Evolutionary conservation across 2,113 vertebrate genomes (phyloP).

Genomic region (Neogobius melanostomus): DNA sequence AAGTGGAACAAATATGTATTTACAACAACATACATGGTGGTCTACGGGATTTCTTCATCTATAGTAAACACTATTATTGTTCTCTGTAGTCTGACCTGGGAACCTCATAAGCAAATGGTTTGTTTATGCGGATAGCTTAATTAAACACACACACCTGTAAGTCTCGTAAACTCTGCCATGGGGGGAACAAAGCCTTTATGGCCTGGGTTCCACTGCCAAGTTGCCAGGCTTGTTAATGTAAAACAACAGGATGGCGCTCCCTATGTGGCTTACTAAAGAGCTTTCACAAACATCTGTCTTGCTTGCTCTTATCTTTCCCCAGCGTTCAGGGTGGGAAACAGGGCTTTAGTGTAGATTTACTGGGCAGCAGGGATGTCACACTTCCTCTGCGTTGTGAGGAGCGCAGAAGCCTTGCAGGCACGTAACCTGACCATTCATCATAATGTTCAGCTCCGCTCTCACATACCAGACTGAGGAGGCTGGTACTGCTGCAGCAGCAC

Average conservation of each 20-base stretch:
- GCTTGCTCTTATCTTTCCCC: constrained; percentile 43
- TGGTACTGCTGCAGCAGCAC: constrained; percentile 49
- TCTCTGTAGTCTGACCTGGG: constrained; percentile 14
- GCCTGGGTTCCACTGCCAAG: constrained; percentile 64
- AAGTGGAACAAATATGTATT: constrained; percentile 65
- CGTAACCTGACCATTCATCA: constrained; percentile 44
- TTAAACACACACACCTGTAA: constrained; percentile 58
- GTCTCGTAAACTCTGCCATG: constrained; percentile 51
- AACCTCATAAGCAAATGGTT: constrained; percentile 50
- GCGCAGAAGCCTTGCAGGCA: constrained; percentile 27
- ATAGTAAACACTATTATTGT: constrained; percentile 7
- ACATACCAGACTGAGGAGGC: constrained; percentile 27
- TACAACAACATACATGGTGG: constrained; percentile 56
- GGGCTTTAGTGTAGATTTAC: constrained; percentile 4
- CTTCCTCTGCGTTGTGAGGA: constrained; percentile 10
- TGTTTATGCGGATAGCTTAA: constrained; percentile 57
- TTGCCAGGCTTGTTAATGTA: constrained; percentile 65
- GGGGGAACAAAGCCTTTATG: constrained; percentile 42
- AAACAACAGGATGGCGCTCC: constrained; percentile 64
- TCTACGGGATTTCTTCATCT: constrained; percentile 21
- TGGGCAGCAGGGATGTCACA: constrained; percentile 5
- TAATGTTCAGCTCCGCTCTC: constrained; percentile 19
- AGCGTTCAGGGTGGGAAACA: constrained; percentile 50
- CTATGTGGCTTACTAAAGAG: constrained; percentile 55
- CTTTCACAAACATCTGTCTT: constrained; percentile 61